Conservation (phyloP, 2,113 vertebrate species). For the Bubalus kerabau region DNA sequence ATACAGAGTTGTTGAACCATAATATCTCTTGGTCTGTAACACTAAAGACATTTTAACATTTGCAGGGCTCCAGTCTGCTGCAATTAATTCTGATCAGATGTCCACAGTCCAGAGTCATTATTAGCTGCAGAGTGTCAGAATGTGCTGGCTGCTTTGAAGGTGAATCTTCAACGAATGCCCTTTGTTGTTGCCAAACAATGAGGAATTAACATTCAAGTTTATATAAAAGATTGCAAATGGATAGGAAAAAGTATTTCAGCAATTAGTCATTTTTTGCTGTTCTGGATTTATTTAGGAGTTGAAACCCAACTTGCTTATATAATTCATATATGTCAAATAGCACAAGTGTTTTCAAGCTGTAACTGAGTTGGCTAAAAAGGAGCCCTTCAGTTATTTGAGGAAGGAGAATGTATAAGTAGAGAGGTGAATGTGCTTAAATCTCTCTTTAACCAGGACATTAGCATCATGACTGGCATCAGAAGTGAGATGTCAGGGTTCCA, state of each 20-base stretch:
- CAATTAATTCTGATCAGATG: slow-evolving; percentile 53
- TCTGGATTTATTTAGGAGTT: neutral
- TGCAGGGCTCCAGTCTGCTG: neutral
- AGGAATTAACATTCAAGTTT: neutral
- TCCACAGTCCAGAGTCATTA: slow-evolving; percentile 3
- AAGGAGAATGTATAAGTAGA: neutral
- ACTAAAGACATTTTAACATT: slow-evolving; percentile 50
- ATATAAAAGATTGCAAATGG: neutral
- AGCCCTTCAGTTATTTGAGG: neutral
- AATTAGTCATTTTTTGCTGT: slow-evolving; percentile 25
- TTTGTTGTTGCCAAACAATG: slow-evolving; percentile 51
- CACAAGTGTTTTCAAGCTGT: neutral
- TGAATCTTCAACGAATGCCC: slow-evolving; percentile 14
- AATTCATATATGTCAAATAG: slow-evolving; percentile 13
- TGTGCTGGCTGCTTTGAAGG: slow-evolving; percentile 29
- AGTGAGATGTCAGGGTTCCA: neutral
- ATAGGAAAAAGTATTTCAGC: neutral
- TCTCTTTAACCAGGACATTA: neutral
- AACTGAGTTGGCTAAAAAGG: neutral
- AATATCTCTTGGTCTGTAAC: slow-evolving; percentile 1
- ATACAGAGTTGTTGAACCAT: slow-evolving; percentile 15
- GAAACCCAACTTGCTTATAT: neutral
- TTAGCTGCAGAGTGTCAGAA: neutral
- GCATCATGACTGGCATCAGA: neutral
- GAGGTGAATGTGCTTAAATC: neutral